Percentiles rank a stretch among this genome's conserved stretches.
Conservation (phyloP, 2,888 invertebrate species). For the Rhamnusium bicolor region DNA sequence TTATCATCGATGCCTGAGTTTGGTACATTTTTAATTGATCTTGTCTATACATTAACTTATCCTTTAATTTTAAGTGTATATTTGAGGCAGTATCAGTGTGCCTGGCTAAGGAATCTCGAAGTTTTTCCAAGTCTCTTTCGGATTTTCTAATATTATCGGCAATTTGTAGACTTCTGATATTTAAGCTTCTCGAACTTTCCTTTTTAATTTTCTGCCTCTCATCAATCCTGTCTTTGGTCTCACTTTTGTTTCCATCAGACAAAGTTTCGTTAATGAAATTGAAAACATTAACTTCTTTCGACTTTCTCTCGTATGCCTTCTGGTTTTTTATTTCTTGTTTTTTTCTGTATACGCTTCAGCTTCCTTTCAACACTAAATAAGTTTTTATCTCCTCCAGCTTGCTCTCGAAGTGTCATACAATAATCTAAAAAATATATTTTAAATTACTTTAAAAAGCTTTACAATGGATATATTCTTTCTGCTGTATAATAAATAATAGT, state of each 20-base stretch:
- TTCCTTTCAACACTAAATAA: constrained; percentile 83
- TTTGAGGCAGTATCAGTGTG: constrained; percentile 74
- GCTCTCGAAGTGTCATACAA: constrained; percentile 85
- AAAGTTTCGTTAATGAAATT: constrained; percentile 75
- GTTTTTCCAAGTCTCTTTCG: constrained; percentile 78
- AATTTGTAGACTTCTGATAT: constrained; percentile 82
- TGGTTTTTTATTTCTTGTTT: constrained; percentile 77
- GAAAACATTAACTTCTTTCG: constrained; percentile 80
- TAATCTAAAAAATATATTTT: constrained; percentile 81
- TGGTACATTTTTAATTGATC: constrained; percentile 76
- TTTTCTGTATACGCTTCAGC: constrained; percentile 77
- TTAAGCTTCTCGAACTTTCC: constrained; percentile 78
- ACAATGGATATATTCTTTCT: too few species aligned
- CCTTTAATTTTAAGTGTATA: constrained; percentile 76
- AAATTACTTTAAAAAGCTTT: too few species aligned
- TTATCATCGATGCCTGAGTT: constrained; percentile 77
- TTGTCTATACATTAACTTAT: constrained; percentile 77
- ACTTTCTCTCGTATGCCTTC: constrained; percentile 78
- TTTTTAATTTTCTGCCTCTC: constrained; percentile 68
- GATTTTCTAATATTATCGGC: constrained; percentile 81
- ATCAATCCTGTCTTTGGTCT: constrained; percentile 40
- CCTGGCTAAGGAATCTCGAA: constrained; percentile 78
- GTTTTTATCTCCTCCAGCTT: constrained; percentile 78
- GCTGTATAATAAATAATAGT: too few species aligned
- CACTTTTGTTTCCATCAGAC: constrained; percentile 49